Evolutionary conservation across 2,113 vertebrate genomes (phyloP).

Genomic region (Menura novaehollandiae): DNA sequence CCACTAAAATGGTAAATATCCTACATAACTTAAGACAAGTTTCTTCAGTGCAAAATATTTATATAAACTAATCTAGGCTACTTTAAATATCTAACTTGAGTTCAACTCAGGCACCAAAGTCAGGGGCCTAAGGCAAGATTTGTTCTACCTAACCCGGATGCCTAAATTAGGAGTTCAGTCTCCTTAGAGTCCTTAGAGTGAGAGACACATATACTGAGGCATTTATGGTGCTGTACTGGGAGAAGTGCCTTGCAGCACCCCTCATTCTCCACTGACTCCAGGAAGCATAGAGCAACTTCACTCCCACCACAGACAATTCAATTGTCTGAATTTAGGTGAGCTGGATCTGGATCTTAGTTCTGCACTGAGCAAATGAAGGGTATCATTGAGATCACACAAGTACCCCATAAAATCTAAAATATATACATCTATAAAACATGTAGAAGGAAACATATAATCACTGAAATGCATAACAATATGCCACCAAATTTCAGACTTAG

Average conservation of each 20-base stretch:
- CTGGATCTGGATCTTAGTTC: neutral
- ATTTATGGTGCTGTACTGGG: neutral
- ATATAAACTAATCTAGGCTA: neutral
- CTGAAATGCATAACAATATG: neutral
- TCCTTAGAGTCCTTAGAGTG: neutral
- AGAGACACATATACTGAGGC: neutral
- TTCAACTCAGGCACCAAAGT: neutral
- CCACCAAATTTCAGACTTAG: neutral
- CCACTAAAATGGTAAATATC: neutral
- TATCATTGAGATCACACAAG: neutral
- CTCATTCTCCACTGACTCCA: neutral
- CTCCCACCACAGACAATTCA: neutral
- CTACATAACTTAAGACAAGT: neutral
- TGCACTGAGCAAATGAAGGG: neutral
- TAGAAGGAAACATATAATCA: neutral
- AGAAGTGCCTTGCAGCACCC: neutral
- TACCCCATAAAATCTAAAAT: neutral
- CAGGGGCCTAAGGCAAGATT: neutral
- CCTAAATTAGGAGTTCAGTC: neutral
- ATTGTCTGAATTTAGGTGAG: neutral
- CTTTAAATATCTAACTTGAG: neutral
- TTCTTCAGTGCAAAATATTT: neutral
- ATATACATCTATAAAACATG: accelerated
- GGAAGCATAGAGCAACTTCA: neutral
- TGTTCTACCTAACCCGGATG: neutral